A percentile compares a stretch with the other conserved stretches of the same genome.
phyloP scores from a whole-genome alignment of 2,888 invertebrate species.

The Silvanus unidentatus region DNA sequence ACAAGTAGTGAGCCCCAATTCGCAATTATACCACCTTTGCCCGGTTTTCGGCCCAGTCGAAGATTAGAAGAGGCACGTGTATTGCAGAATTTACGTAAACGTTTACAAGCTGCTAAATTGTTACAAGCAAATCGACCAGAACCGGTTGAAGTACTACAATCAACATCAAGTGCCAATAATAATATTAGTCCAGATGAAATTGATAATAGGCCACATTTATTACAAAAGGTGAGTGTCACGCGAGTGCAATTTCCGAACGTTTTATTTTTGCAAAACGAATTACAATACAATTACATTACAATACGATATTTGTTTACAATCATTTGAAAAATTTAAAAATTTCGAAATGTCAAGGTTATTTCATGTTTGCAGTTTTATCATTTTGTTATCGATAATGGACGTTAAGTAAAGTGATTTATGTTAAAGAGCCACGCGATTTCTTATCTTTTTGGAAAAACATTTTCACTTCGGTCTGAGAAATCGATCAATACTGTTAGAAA shows the following conservation, averaged over 20 bases:
- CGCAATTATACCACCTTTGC: slow-evolving; percentile 39
- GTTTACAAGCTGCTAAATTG: slow-evolving; percentile 56
- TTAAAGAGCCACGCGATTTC: not conserved
- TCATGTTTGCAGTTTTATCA: no score
- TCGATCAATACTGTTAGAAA: no score
- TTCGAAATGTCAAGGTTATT: no score
- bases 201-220: slow-evolving; percentile 60
- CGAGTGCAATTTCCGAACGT: no score
- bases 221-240: slow-evolving; percentile 52
- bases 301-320: no score
- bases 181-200: slow-evolving; percentile 47
- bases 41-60: slow-evolving; percentile 58
- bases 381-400: no score
- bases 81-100: slow-evolving; percentile 63
- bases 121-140: slow-evolving; percentile 49
- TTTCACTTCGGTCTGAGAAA: no score
- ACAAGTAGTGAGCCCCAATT: slow-evolving; percentile 38
- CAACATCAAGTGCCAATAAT: slow-evolving; percentile 32
- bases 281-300: no score
- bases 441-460: no score
- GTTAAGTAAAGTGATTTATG: no score
- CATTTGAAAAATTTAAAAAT: no score
- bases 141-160: slow-evolving; percentile 32
- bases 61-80: slow-evolving; percentile 64
- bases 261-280: no score